phyloP scores from a whole-genome alignment of 2,113 vertebrate genomes.

The Nettapus auritus region DNA sequence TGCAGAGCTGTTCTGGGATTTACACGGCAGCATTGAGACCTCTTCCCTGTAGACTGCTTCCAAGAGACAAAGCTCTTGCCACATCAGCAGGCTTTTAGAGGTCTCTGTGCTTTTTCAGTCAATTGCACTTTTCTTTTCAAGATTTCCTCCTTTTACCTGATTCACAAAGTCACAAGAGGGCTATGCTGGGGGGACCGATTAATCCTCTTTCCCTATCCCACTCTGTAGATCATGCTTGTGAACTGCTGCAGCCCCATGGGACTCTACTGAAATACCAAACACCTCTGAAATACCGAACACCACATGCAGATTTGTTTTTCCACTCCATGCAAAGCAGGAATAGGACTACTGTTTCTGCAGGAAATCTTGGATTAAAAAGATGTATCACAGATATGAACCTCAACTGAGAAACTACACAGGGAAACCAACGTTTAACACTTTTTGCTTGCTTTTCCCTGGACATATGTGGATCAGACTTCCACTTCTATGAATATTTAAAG shows the following conservation, averaged over 20 bases:
- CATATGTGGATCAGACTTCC: background rate
- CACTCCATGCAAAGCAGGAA: background rate
- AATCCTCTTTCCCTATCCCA: conserved; percentile 20
- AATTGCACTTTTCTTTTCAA: conserved; percentile 5
- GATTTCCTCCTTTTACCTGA: conserved; percentile 32
- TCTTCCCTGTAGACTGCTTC: conserved; percentile 37
- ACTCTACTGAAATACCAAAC: conserved; percentile 18
- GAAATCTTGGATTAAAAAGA: background rate
- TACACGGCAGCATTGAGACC: background rate
- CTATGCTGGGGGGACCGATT: background rate
- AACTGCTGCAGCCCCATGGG: background rate
- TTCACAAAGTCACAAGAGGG: conserved; percentile 17
- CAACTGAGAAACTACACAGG: background rate
- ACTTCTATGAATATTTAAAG: background rate
- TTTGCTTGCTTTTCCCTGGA: background rate
- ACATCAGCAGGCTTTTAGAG: conserved; percentile 41
- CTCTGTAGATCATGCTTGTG: background rate
- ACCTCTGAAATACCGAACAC: conserved; percentile 12
- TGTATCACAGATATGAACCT: background rate
- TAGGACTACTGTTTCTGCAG: background rate
- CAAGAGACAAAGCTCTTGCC: conserved; percentile 42
- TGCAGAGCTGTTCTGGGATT: conserved; percentile 4
- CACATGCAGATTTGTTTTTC: conserved; percentile 29
- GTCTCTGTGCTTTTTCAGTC: conserved; percentile 21
- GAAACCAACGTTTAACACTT: background rate